Conservation (phyloP, 2,797 vertebrate species). For the Poeciliopsis paucimaculata region DNA sequence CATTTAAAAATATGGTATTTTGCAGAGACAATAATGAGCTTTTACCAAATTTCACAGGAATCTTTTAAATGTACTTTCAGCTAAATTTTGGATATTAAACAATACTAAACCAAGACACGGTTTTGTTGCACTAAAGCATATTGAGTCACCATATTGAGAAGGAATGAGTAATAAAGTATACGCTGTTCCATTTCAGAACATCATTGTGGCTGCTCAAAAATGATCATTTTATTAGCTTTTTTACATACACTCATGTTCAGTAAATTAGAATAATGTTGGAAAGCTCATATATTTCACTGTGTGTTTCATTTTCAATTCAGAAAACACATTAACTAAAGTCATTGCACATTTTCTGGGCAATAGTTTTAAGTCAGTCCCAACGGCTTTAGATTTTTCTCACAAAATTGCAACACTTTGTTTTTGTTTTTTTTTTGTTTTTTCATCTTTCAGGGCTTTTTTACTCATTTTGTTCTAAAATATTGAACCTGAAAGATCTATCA, state of each 20-base stretch:
- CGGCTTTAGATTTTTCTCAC: not conserved
- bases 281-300: not conserved
- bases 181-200: not conserved
- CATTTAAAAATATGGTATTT: not conserved
- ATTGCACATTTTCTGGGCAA: not conserved
- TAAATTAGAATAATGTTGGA: not conserved
- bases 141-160: not conserved
- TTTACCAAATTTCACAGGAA: not conserved
- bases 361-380: not conserved
- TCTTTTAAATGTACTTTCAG: not conserved
- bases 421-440: no score
- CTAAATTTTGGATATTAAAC: not conserved
- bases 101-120: not conserved
- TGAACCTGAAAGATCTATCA: not conserved
- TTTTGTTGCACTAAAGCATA: not conserved
- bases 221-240: no score
- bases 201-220: not conserved
- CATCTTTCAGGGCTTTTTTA: not conserved
- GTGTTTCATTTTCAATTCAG: not conserved
- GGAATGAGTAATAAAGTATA: not conserved
- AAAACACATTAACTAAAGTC: not conserved
- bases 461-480: not conserved
- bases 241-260: not conserved
- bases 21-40: not conserved
- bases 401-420: not conserved